Base-by-base conservation (phyloP, 2,888 invertebrate species). In the Drosophila birchii region DNA sequence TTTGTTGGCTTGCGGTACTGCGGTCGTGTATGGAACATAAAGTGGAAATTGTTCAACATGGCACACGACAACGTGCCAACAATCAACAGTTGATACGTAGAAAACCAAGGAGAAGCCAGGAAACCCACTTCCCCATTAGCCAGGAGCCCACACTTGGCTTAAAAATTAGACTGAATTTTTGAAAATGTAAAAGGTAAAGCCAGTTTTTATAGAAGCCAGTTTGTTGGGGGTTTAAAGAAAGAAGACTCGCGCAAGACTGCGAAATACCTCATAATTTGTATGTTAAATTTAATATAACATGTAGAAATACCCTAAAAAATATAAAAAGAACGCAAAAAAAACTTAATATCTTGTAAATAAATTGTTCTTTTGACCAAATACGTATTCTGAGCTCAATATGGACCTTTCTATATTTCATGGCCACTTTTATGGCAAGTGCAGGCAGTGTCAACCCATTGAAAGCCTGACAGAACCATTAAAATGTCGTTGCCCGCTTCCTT, bases 1-100 rank as follows among this genome's bases (percentile, higher is more conserved):
- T 63, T 66, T 73, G 45, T 66, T 73, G 57, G 67, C 57, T 32
- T 75, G 67, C 26, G 64, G 74, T 38, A 20, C 36, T 58, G 57
- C 45, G 54, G 75, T 53, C 29, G 57, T 54, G 44, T 39, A 32
- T 20, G 8, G 11, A 41, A 45, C 20, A 32, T 18, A 12, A 14
- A 8, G 43, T 32, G 29, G n/a, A 39, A 54, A 29, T 47, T 41
- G 23, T 36, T 38, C 12, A 44, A 45, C 55, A 51, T 18, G 26
- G 34, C 34, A 39, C 53, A 51, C 39, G 12, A 20, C 36, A 60
- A 43, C 47, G 41, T 49, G 68, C 56, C 68, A 23, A 51, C 36
- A 67, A 67, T 43, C 49, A 56, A 68, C 68, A 68, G 55, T 36
- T 66, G 18, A 20, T 23, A 39, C 23, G 36, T 6, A 11, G 18